Conservation (phyloP, 2,888 invertebrate genomes). For the Listrodromus nycthemerus region DNA sequence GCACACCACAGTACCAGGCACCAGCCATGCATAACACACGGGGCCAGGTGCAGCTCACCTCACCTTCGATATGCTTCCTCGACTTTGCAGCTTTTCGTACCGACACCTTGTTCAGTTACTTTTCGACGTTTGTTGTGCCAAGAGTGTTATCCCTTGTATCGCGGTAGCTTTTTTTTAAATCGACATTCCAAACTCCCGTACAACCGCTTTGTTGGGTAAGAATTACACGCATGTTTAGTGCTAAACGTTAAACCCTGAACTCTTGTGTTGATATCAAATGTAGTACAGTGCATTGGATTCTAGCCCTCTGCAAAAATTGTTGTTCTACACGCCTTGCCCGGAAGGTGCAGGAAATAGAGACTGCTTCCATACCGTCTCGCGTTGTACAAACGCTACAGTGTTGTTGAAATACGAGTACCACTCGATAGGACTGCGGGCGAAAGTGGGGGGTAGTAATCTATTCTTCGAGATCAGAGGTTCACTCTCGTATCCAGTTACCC, state of each 20-base stretch:
- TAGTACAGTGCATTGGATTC: neutral
- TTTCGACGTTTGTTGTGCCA: constrained; percentile 61
- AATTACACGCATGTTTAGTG: neutral
- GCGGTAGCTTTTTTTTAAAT: neutral
- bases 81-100: constrained; percentile 63
- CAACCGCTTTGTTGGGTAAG: constrained; percentile 20
- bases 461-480: constrained; percentile 27
- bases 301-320: neutral
- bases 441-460: constrained; percentile 3
- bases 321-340: neutral
- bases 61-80: constrained; percentile 67
- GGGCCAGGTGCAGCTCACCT: constrained; percentile 76
- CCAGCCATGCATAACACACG: constrained; percentile 80
- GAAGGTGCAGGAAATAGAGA: neutral
- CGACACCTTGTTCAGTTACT: constrained; percentile 64
- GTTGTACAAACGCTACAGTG: neutral
- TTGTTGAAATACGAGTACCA: constrained; percentile 47
- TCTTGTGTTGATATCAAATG: neutral
- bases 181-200: neutral
- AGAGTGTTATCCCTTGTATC: constrained; percentile 24
- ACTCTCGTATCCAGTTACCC: constrained; percentile 60
- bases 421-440: constrained; percentile 25
- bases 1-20: constrained; percentile 72
- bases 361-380: neutral
- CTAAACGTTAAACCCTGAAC: neutral